These are phyloP conservation scores for Hypocryptadius cinnamomeus DNA, from an alignment of 2,113 vertebrate genomes.

Conservation along the genomic window DNA sequence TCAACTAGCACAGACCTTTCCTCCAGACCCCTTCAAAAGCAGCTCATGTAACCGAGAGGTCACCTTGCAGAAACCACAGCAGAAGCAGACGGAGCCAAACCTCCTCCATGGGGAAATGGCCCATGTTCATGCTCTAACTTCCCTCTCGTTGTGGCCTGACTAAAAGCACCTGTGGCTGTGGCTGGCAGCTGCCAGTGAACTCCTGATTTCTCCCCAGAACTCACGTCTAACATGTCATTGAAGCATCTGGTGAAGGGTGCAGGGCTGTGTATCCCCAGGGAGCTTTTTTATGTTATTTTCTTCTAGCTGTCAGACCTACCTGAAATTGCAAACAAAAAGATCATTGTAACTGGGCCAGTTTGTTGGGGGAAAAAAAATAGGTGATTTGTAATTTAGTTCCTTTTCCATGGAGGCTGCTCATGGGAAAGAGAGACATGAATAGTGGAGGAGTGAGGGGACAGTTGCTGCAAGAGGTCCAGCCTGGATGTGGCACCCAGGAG, in stretches of 20 bases:
- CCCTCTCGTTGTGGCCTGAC: neutral
- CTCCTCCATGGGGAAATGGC: neutral
- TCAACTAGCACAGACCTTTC: neutral
- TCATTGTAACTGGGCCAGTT: neutral
- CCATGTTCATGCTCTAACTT: neutral
- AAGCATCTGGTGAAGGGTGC: neutral
- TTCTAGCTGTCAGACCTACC: neutral
- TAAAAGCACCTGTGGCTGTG: neutral
- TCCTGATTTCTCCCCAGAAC: neutral
- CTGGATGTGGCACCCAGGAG: neutral
- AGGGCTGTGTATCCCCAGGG: neutral
- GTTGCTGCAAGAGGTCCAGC: neutral
- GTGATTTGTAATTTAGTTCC: neutral
- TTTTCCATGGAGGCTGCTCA: rapidly evolving
- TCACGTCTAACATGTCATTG: neutral
- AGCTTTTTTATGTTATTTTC: neutral
- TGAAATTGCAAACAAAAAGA: neutral
- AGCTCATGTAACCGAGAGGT: neutral
- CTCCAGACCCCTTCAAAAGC: neutral
- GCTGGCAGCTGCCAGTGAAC: neutral
- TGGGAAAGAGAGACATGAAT: neutral
- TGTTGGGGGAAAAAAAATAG: no score
- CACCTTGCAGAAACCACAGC: neutral
- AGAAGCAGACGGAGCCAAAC: neutral
- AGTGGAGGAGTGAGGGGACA: neutral